These are phyloP conservation scores for Diorhabda elongata DNA, from an alignment of 1,140 invertebrate species.

Conservation along the genomic window DNA sequence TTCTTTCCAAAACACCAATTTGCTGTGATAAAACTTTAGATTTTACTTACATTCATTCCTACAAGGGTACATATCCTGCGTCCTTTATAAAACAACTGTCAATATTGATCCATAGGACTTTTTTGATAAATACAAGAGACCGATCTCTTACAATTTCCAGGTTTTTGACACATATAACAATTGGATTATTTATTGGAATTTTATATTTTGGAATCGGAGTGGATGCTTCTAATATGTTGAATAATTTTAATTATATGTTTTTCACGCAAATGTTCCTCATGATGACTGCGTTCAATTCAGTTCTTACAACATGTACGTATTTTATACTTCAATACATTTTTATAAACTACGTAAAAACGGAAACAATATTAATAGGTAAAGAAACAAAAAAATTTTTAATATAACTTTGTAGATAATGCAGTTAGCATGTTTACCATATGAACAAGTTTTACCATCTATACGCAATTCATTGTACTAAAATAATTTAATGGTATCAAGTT, in stretches of 20 bases:
- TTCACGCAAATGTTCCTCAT: conserved; percentile 44
- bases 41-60: conserved; percentile 13
- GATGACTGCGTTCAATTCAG: conserved; percentile 72
- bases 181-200: conserved; percentile 74
- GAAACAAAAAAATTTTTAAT: too few species aligned
- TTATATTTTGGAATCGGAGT: conserved; percentile 76
- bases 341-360: too few species aligned
- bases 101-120: conserved; percentile 60
- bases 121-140: conserved; percentile 54
- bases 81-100: conserved; percentile 63
- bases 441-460: too few species aligned
- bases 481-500: too few species aligned
- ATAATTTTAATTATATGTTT: conserved; percentile 44
- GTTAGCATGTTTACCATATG: too few species aligned
- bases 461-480: too few species aligned
- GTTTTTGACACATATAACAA: conserved; percentile 67
- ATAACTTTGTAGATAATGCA: too few species aligned
- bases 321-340: neutral
- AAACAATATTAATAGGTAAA: too few species aligned
- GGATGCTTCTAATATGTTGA: conserved; percentile 39
- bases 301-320: conserved; percentile 81
- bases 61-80: conserved; percentile 50
- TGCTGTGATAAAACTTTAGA: conserved; percentile 17
- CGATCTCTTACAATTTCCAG: conserved; percentile 71
- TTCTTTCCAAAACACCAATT: conserved; percentile 22